Conservation (phyloP, 2,888 invertebrate genomes). For the Listrodromus nycthemerus region DNA sequence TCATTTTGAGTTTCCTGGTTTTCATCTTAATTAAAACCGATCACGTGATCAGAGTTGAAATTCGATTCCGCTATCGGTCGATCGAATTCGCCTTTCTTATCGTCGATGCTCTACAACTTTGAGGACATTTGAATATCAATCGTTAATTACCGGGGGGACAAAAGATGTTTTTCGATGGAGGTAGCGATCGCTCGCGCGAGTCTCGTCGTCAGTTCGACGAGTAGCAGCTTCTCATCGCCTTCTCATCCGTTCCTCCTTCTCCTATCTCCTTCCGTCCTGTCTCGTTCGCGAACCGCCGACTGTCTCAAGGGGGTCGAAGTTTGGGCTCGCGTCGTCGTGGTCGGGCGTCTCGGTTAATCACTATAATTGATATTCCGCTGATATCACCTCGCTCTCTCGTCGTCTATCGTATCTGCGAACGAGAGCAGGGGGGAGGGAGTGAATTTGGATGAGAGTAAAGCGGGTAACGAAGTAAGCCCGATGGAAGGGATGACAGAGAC, state of each 20-base stretch:
- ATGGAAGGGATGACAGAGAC: slow-evolving; percentile 83
- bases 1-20: not conserved
- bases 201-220: slow-evolving; percentile 54
- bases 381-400: slow-evolving; percentile 79
- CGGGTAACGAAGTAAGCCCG: slow-evolving; percentile 81
- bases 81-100: slow-evolving; percentile 32
- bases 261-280: slow-evolving; percentile 62
- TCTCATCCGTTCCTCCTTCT: slow-evolving; percentile 49
- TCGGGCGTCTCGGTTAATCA: slow-evolving; percentile 83
- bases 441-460: slow-evolving; percentile 54
- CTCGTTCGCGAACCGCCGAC: slow-evolving; percentile 60
- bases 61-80: slow-evolving; percentile 52
- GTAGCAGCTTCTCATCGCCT: slow-evolving; percentile 34
- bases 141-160: slow-evolving; percentile 79
- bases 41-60: slow-evolving; percentile 35
- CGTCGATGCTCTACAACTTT: slow-evolving; percentile 14
- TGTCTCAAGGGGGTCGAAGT: slow-evolving; percentile 59
- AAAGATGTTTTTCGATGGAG: slow-evolving; percentile 80
- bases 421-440: not conserved
- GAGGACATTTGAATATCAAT: slow-evolving; percentile 78
- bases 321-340: slow-evolving; percentile 63
- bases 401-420: slow-evolving; percentile 56
- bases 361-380: slow-evolving; percentile 85
- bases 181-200: slow-evolving; percentile 49
- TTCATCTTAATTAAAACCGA: not conserved